Evolutionary conservation across 1,140 invertebrate species (phyloP), one percentile per base, ranked within the genome.

Genomic region (Thaumetopoea pityocampa): DNA sequence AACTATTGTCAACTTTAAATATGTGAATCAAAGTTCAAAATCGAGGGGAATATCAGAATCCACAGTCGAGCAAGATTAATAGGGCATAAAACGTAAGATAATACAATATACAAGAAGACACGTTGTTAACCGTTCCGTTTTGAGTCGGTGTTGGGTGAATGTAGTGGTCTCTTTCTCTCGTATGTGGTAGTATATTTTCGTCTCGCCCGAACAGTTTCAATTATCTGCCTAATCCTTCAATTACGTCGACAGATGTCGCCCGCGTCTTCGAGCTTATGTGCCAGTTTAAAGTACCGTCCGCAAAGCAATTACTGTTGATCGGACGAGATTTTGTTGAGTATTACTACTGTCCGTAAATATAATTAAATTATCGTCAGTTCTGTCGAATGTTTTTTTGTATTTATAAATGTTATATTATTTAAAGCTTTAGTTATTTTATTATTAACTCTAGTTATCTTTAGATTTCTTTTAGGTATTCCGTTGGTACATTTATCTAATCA

Each of bases 221-320:
- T 84, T 84, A 84, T 81, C 74, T 78, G 64, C 64, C 62, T 84
- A 84, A 84, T 84, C 80, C 80, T 71, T 84, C 80, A 84, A 84
- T 84, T 84, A 84, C 73, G 66, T 45, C 70, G 77, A 81, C 80
- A 84, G 80, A 84, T 84, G 80, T 81, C 77, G 74, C 67, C 49
- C 61, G 68, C 76, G 78, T 80, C 76, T 83, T 77, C 68, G 61
- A 71, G 76, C 79, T 83, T 83, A 78, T 71, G 69, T 73, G 79
- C 67, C 55, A 72, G 65, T 83, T 83, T 83, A 83, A 81, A 83
- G 74, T 80, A 80, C 64, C 51, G 79, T 77, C 73, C 60, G 73
- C 78, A 81, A 50, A 69, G 57, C 70, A 73, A 78, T 79, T 68
- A 76, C 72, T 61, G 59, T 50, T 70, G 61, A 78, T 80, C 63